Percentiles rank a stretch among this genome's conserved stretches.
Evolutionary conservation across 2,113 vertebrate genomes (phyloP).

Genomic region (Galbula dea): DNA sequence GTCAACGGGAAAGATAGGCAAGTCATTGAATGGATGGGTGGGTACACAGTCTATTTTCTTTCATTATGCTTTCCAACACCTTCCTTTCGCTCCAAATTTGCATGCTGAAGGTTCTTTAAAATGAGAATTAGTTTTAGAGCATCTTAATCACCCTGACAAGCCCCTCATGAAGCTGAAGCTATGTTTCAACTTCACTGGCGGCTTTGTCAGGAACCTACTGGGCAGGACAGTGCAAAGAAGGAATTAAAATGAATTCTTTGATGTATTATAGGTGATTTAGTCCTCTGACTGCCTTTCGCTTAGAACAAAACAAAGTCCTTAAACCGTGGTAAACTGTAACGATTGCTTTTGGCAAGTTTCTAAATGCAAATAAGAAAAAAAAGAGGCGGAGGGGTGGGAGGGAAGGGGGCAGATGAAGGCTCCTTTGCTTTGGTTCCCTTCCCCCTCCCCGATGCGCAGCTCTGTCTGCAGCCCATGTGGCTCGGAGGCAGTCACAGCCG

Average conservation of each 20-base stretch:
- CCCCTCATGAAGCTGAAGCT: neutral
- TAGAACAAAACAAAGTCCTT: neutral
- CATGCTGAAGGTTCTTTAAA: neutral
- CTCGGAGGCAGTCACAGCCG: conserved; percentile 49
- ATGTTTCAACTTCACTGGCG: neutral
- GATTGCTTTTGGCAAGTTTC: neutral
- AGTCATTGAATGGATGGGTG: neutral
- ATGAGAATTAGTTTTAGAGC: neutral
- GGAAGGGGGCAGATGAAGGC: neutral
- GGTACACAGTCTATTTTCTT: neutral
- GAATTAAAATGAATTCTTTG: neutral
- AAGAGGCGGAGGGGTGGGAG: accelerated
- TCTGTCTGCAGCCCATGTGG: conserved; percentile 7
- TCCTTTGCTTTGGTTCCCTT: neutral
- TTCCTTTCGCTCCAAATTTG: neutral
- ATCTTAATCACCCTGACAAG: neutral
- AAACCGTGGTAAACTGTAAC: neutral
- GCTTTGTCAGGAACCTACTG: neutral
- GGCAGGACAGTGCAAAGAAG: neutral
- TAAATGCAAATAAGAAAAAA: neutral
- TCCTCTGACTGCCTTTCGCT: neutral
- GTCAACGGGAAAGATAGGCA: neutral
- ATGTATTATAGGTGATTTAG: neutral
- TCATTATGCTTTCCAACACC: neutral
- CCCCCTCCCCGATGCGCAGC: neutral